Evolutionary conservation across 64 coral and sea anemone species (phyloP).

Genomic region (Astreopora myriophthalma): DNA sequence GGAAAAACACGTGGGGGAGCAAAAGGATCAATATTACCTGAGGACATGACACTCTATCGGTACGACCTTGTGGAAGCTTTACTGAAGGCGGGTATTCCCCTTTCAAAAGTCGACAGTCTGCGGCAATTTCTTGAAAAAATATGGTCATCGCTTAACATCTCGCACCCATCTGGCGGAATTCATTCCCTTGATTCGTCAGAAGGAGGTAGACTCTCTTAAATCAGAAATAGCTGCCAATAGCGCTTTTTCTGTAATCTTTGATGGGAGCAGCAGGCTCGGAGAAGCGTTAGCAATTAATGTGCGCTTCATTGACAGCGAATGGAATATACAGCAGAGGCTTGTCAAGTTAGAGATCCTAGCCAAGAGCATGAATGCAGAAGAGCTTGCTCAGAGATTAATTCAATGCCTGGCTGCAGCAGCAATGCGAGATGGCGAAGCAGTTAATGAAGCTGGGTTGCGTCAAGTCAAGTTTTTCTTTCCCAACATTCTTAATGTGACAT

Average conservation of each 20-base stretch:
- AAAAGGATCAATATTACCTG: slow-evolving; percentile 54
- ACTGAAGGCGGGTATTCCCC: slow-evolving; percentile 27
- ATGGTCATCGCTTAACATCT: slow-evolving; percentile 43
- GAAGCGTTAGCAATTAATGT: slow-evolving; percentile 63
- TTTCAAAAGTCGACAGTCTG: slow-evolving; percentile 61
- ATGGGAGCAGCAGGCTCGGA: slow-evolving; percentile 66
- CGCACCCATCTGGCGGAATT: slow-evolving; percentile 54
- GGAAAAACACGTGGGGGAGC: not conserved
- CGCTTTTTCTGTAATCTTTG: slow-evolving; percentile 74
- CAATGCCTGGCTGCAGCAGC: slow-evolving; percentile 65
- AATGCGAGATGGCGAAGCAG: slow-evolving; percentile 74
- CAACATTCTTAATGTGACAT: slow-evolving; percentile 77
- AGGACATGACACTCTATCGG: slow-evolving; percentile 38
- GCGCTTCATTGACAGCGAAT: slow-evolving; percentile 55
- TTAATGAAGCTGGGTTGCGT: slow-evolving; percentile 67
- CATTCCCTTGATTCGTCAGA: slow-evolving; percentile 70
- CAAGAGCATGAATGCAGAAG: slow-evolving; percentile 50
- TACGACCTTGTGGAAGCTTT: slow-evolving; percentile 54
- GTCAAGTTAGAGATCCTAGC: slow-evolving; percentile 63
- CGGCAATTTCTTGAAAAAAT: slow-evolving; percentile 66
- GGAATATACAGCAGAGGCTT: slow-evolving; percentile 60
- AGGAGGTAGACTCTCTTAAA: slow-evolving; percentile 78
- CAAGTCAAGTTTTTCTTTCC: slow-evolving; percentile 63
- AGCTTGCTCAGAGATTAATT: slow-evolving; percentile 62
- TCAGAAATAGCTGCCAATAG: slow-evolving; percentile 69